Evolutionary conservation across 30 jellyfish, hydroid and myxozoan genomes (phyloP).

Genomic region (Haliclystus octoradiatus): DNA sequence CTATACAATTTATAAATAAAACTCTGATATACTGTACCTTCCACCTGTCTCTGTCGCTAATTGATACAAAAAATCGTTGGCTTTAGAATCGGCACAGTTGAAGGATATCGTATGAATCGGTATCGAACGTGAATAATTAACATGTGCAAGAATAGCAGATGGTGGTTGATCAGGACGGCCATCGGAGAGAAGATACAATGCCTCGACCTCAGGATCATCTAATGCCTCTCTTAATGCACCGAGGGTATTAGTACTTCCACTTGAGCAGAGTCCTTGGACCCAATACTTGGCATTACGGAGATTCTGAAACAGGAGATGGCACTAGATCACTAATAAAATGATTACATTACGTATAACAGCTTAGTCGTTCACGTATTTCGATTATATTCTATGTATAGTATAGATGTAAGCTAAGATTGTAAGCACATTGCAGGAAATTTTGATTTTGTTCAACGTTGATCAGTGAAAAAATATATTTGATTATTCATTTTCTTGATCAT

Average conservation of each 20-base stretch:
- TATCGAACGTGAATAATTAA: conserved; percentile 39
- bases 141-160: conserved; percentile 69
- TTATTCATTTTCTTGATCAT: too few relatives aligned
- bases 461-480: too few relatives aligned
- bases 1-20: too few relatives aligned
- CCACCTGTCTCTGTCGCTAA: conserved; percentile 85
- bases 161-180: conserved; percentile 99
- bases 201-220: conserved; percentile 61
- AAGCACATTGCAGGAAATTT: too few relatives aligned
- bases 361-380: too few relatives aligned
- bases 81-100: conserved; percentile 93
- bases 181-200: conserved; percentile 77
- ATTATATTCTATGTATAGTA: too few relatives aligned
- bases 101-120: conserved; percentile 92
- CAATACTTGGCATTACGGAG: conserved; percentile 86
- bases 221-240: conserved; percentile 71
- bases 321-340: too few relatives aligned
- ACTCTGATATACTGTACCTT: conserved; percentile 65
- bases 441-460: too few relatives aligned
- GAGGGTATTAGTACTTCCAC: conserved; percentile 88
- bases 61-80: conserved; percentile 69
- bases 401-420: too few relatives aligned
- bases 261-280: conserved; percentile 80
- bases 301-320: conserved; percentile 27
- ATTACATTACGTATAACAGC: too few relatives aligned